phyloP scores from a whole-genome alignment of 2,888 invertebrate species.

The Eristalis intricaria region DNA sequence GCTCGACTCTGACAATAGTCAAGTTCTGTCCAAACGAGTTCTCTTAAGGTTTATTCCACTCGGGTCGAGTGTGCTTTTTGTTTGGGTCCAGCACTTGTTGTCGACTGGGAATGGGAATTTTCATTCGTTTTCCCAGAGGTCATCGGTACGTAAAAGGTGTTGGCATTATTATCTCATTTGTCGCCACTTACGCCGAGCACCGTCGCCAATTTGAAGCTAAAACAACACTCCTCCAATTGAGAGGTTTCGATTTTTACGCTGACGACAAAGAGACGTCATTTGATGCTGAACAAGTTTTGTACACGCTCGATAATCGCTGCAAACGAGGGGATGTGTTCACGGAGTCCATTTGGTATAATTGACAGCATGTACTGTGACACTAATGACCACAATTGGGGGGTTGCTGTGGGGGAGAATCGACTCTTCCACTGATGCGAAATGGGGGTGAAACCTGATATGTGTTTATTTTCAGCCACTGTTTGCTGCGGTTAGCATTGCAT shows the following conservation, averaged over 20 bases:
- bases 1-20: not conserved
- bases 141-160: constrained; percentile 49
- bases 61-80: constrained; percentile 52
- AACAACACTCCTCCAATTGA: too few species aligned
- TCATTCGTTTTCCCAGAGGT: not conserved
- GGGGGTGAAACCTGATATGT: constrained; percentile 65
- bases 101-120: not conserved
- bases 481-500: constrained; percentile 56
- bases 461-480: constrained; percentile 35
- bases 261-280: constrained; percentile 25
- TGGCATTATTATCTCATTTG: constrained; percentile 30
- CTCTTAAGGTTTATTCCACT: constrained; percentile 60
- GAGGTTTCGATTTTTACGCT: too few species aligned
- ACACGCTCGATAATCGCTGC: not conserved
- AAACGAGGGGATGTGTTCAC: not conserved
- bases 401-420: constrained; percentile 20
- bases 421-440: constrained; percentile 22
- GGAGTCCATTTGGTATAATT: not conserved
- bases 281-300: constrained; percentile 41
- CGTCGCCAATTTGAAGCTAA: not conserved
- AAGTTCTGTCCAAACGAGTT: constrained; percentile 8
- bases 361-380: constrained; percentile 15
- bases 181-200: not conserved
- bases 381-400: constrained; percentile 50
- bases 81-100: constrained; percentile 11